Evolutionary conservation across 1,140 invertebrate genomes (phyloP).

Genomic region (Drosophila sulfurigaster): DNA sequence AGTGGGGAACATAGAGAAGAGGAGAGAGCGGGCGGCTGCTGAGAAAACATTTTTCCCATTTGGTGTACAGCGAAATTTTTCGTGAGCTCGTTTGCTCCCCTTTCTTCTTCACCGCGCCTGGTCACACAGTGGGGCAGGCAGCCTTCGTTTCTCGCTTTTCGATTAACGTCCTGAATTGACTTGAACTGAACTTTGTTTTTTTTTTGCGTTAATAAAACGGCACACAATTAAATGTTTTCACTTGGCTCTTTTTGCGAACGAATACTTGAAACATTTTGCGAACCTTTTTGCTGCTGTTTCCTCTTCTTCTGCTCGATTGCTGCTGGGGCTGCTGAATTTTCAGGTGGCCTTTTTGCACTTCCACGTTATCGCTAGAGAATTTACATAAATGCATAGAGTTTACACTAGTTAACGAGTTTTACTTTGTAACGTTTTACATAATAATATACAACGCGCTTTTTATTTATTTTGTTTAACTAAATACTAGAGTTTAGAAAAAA

Average conservation of each 20-base stretch:
- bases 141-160: conserved; percentile 43
- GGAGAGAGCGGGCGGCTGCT: conserved; percentile 30
- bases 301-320: conserved; percentile 52
- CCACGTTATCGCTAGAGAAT: conserved; percentile 71
- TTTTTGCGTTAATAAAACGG: conserved; percentile 5
- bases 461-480: conserved; percentile 34
- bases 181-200: conserved; percentile 27
- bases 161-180: conserved; percentile 23
- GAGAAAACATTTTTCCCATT: conserved; percentile 65
- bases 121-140: conserved; percentile 12
- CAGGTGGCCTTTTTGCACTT: conserved; percentile 74
- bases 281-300: conserved; percentile 73
- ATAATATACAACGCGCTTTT: conserved; percentile 65
- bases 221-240: neutral
- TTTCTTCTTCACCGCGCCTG: conserved; percentile 7
- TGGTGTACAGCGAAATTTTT: conserved; percentile 81
- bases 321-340: conserved; percentile 69
- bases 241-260: conserved; percentile 4
- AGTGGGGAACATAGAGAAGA: conserved; percentile 15
- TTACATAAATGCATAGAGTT: conserved; percentile 82
- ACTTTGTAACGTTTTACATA: conserved; percentile 62
- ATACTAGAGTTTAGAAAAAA: conserved; percentile 70
- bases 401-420: conserved; percentile 68
- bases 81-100: conserved; percentile 55
- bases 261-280: conserved; percentile 32